A percentile compares a stretch with the other conserved stretches of the same genome.
Conservation (phyloP, 23 tunicate genomes). For the Styela clava region DNA sequence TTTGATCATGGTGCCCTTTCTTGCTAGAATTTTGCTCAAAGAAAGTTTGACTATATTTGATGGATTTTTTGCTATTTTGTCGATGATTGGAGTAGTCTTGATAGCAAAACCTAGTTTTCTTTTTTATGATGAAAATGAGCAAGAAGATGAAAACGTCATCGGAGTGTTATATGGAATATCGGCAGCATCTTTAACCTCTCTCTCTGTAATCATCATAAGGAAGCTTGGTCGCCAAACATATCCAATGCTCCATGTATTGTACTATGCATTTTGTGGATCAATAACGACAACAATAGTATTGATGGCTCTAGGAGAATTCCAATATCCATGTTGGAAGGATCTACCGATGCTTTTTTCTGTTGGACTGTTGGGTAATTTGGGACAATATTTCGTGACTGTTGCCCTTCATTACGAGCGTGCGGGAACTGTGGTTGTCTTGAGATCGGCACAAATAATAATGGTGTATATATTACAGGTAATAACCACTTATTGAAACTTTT, state of each 20-base stretch:
- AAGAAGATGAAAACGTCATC: background rate
- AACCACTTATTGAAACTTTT: no score
- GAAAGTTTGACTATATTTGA: constrained; percentile 47
- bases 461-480: constrained; percentile 58
- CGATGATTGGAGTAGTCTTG: constrained; percentile 43
- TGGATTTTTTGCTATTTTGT: constrained; percentile 21
- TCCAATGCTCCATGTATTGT: constrained; percentile 45
- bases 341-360: constrained; percentile 35
- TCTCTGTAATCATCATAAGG: constrained; percentile 28
- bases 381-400: constrained; percentile 44
- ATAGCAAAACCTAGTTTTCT: constrained; percentile 54
- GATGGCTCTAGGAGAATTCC: constrained; percentile 9
- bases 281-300: constrained; percentile 24
- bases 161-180: constrained; percentile 43
- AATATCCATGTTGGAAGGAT: constrained; percentile 46
- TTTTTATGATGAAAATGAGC: constrained; percentile 17
- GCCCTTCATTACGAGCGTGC: constrained; percentile 64
- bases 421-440: constrained; percentile 38
- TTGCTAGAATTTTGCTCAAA: constrained; percentile 27
- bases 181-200: constrained; percentile 19
- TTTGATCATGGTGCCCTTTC: constrained; percentile 32
- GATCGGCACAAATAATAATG: constrained; percentile 56
- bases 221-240: constrained; percentile 38
- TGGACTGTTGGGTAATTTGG: constrained; percentile 42
- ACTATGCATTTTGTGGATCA: constrained; percentile 49